Conservation (phyloP, 2,797 vertebrate genomes). For the Loris lydekkerianus region DNA sequence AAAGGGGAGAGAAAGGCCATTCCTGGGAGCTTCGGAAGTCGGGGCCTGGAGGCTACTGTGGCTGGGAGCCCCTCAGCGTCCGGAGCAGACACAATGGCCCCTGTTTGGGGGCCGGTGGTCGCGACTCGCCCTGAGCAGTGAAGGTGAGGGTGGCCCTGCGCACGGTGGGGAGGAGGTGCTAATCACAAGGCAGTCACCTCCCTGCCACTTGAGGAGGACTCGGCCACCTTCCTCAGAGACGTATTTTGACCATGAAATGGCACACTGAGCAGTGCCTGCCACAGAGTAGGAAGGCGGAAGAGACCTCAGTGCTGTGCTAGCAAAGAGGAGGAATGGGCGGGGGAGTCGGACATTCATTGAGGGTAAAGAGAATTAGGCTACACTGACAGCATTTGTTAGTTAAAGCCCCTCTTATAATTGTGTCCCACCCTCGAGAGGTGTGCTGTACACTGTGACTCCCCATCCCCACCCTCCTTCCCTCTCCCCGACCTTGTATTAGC, state of each 20-base stretch:
- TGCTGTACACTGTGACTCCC: too few relatives aligned
- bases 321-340: too few relatives aligned
- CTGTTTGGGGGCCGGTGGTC: too few relatives aligned
- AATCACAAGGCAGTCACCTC: background rate
- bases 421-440: too few relatives aligned
- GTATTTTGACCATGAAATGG: background rate
- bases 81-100: too few relatives aligned
- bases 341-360: accelerated
- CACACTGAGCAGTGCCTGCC: background rate
- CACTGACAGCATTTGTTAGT: too few relatives aligned
- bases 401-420: too few relatives aligned
- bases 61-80: too few relatives aligned
- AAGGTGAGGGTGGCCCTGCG: accelerated
- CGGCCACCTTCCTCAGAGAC: accelerated
- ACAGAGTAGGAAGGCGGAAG: accelerated
- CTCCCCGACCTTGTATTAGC: too few relatives aligned
- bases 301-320: accelerated
- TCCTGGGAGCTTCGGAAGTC: background rate
- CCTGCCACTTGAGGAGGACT: accelerated
- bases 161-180: accelerated
- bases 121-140: background rate
- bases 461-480: too few relatives aligned
- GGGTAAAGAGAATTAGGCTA: too few relatives aligned
- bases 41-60: too few relatives aligned
- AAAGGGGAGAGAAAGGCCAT: accelerated